phyloP scores from a whole-genome alignment of 2,113 vertebrate genomes.

The Albula glossodonta region DNA sequence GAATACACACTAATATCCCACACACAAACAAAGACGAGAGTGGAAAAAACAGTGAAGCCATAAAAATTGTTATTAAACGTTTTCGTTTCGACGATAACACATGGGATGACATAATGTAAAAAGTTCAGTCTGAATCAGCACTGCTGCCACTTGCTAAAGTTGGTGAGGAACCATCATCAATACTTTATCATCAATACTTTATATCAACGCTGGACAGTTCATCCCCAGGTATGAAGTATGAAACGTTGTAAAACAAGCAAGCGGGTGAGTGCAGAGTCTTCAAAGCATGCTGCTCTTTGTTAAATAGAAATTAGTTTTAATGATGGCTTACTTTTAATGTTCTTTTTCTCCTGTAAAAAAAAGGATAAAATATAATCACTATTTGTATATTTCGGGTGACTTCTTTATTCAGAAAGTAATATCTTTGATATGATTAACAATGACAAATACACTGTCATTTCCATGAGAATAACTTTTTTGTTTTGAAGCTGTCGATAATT shows the following conservation, averaged over 20 bases:
- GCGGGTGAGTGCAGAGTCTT: conserved; percentile 65
- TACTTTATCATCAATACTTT: conserved; percentile 25
- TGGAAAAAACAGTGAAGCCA: neutral
- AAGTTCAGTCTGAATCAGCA: neutral
- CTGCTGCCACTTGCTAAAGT: neutral
- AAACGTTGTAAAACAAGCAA: conserved; percentile 61
- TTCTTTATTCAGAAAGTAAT: conserved; percentile 17
- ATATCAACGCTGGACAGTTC: conserved; percentile 56
- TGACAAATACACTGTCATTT: conserved; percentile 35
- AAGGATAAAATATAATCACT: conserved; percentile 75
- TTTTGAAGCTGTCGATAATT: conserved; percentile 32
- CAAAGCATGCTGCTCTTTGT: conserved; percentile 70
- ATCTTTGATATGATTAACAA: conserved; percentile 11
- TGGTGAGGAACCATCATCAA: neutral
- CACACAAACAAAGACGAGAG: neutral
- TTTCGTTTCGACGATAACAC: too few species aligned
- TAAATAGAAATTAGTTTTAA: conserved; percentile 59
- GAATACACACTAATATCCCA: neutral
- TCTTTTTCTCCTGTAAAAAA: conserved; percentile 82
- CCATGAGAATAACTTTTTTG: conserved; percentile 20
- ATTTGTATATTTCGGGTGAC: conserved; percentile 38
- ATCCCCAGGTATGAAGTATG: conserved; percentile 65
- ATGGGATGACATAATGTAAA: too few species aligned
- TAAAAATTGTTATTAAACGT: too few species aligned
- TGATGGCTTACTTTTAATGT: conserved; percentile 80